Evolutionary conservation across 2,113 vertebrate species (phyloP), one percentile per base, ranked within the genome.

Genomic region (Ascaphus truei): DNA sequence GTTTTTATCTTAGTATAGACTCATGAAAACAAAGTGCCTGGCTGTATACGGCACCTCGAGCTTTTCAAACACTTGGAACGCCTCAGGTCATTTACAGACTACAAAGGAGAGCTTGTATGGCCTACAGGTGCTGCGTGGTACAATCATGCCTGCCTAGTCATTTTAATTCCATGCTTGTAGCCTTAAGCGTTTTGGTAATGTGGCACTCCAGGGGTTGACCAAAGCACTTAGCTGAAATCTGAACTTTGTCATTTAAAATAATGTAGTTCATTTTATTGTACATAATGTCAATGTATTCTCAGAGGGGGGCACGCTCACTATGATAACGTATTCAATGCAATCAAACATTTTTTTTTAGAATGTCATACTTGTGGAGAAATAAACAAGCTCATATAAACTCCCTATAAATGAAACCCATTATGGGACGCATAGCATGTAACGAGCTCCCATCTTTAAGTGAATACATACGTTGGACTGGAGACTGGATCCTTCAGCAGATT

Each of bases 11-110:
- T 25, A 37, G 56, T 20, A 15, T 23, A 37, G 56, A 2, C 33
- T 36, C 7, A 3, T 22, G 5, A 58, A 37, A 58, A 36, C 18
- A 37, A 41, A 60, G 34, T 30, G 12, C 10, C 25, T 5, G 16
- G 7, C 16, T 47, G 6, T 1, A n/a, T n/a, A n/a, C n/a, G n/a
- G 8, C 11, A 23, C 23, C 18, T 41, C 18, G 25, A 43, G 51
- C 36, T 56, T 56, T n/a, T 67, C 36, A 68, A 68, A 45, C n/a
- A 33, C 36, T 56, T 66, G 55, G n/a, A 41, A 55, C 30, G 63
- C 64, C 41, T 11, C 53, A 31, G 52, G 64, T 47, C 53, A 68
- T 68, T 58, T 47, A 47, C 37, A 47, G 47, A 5, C 27, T 57
- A 58, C 52, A 68, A 68, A 68, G 53, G 48, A 18, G 12, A 25